phyloP scores from a whole-genome alignment of 2,113 vertebrate genomes.

The Archocentrus centrarchus region DNA sequence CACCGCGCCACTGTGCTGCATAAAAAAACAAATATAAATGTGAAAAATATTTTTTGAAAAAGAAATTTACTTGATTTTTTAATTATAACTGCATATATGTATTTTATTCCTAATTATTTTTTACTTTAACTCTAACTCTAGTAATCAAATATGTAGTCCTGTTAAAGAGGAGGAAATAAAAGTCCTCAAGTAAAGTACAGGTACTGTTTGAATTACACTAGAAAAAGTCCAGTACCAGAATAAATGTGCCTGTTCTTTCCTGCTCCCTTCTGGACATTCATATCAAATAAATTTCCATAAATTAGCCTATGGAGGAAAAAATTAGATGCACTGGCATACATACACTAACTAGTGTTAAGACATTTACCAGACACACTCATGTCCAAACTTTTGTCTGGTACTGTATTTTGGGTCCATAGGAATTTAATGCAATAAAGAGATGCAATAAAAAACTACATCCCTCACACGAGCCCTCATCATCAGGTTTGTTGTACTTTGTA shows the following conservation, averaged over 20 bases:
- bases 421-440: background rate
- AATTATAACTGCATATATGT: rapidly evolving
- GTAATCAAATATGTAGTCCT: background rate
- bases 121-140: background rate
- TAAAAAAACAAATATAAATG: too few relatives aligned
- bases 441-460: background rate
- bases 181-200: background rate
- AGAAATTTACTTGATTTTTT: too few relatives aligned
- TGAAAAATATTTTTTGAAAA: too few relatives aligned
- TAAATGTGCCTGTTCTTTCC: background rate
- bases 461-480: background rate
- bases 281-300: background rate
- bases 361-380: too few relatives aligned
- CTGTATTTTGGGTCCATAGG: background rate
- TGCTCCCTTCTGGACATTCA: background rate
- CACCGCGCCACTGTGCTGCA: too few relatives aligned
- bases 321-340: background rate
- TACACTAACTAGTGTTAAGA: too few relatives aligned
- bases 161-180: background rate
- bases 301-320: background rate
- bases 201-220: too few relatives aligned
- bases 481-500: background rate
- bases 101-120: background rate
- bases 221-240: background rate
- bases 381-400: too few relatives aligned